A percentile compares a stretch with the other conserved stretches of the same genome.
Evolutionary conservation across 2,113 vertebrate genomes (phyloP).

Genomic region (Pterophyllum scalare): DNA sequence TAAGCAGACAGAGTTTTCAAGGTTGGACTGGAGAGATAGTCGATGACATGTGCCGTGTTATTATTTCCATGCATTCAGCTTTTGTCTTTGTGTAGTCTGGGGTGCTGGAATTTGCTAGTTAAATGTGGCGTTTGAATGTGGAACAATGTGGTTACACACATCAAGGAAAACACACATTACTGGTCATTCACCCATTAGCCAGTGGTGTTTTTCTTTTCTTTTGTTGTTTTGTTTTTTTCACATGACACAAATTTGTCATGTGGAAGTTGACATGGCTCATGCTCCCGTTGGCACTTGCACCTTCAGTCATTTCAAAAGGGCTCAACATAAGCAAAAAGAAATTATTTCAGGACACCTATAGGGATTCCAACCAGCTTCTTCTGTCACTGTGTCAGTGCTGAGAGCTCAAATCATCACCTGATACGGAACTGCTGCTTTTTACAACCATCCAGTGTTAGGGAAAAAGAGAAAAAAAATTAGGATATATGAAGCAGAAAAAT

Average conservation of each 20-base stretch:
- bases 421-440: constrained; percentile 50
- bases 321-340: constrained; percentile 18
- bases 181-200: not conserved
- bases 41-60: constrained; percentile 27
- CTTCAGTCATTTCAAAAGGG: constrained; percentile 25
- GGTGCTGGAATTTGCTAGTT: constrained; percentile 4
- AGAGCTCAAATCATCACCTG: constrained; percentile 31
- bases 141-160: constrained; percentile 29
- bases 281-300: not conserved
- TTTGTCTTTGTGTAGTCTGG: constrained; percentile 34
- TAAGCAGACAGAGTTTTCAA: constrained; percentile 44
- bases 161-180: constrained; percentile 8
- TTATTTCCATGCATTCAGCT: constrained; percentile 19
- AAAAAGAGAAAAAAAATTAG: constrained; percentile 1
- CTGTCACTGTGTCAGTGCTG: constrained; percentile 53
- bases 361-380: constrained; percentile 42
- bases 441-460: constrained; percentile 37
- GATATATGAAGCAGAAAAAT: constrained; percentile 11
- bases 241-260: not conserved
- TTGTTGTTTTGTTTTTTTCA: not conserved
- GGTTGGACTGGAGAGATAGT: constrained; percentile 24
- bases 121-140: constrained; percentile 36
- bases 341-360: constrained; percentile 34
- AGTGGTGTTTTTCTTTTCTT: not conserved
- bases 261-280: constrained; percentile 12